Evolutionary conservation across 2,797 vertebrate genomes (phyloP).

Genomic region (Sorex maritimensis): DNA sequence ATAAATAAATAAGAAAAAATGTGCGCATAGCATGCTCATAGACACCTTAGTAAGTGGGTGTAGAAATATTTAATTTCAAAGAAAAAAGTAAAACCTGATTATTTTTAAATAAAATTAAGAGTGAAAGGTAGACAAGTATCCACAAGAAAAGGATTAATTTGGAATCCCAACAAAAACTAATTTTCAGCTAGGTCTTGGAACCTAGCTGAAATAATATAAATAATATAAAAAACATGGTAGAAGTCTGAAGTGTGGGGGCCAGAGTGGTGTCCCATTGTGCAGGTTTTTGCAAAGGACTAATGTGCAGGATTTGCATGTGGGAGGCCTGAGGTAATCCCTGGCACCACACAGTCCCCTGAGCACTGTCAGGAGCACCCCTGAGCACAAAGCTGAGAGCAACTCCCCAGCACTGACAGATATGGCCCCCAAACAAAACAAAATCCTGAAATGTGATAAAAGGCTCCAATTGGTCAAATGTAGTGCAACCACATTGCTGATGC

Average conservation of each 20-base stretch:
- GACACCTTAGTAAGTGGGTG: not conserved
- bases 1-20: not conserved
- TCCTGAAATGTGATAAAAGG: constrained; percentile 36
- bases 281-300: too few relatives aligned
- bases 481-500: not conserved
- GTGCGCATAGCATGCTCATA: not conserved
- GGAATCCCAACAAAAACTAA: constrained; percentile 12
- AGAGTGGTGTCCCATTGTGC: too few relatives aligned
- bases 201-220: too few relatives aligned
- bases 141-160: not conserved
- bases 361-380: too few relatives aligned
- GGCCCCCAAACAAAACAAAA: too few relatives aligned
- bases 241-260: not conserved
- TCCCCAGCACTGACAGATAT: too few relatives aligned
- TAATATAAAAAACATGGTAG: not conserved
- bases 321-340: too few relatives aligned
- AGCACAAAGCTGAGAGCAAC: too few relatives aligned
- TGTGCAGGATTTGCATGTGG: too few relatives aligned
- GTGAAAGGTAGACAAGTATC: constrained; percentile 1
- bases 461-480: not conserved
- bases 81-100: constrained; percentile 43
- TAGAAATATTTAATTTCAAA: constrained; percentile 30
- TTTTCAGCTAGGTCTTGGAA: not conserved
- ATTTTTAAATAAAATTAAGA: constrained; percentile 32
- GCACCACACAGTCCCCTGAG: too few relatives aligned